Evolutionary conservation across 1,140 invertebrate genomes (phyloP).

Genomic region (Melipona quadrifasciata): DNA sequence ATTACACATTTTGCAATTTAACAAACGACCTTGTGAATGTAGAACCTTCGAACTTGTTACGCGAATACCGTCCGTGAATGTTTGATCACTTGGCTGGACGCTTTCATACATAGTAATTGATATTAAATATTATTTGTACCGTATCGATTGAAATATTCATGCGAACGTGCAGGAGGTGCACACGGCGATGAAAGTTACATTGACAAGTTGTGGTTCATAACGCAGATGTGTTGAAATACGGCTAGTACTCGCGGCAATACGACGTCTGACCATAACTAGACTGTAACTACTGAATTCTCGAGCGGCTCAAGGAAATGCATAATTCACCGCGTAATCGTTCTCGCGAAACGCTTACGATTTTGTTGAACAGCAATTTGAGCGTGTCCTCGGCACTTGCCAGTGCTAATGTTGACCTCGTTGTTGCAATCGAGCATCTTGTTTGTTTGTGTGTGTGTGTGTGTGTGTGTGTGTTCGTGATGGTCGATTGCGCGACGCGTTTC

Average conservation of each 20-base stretch:
- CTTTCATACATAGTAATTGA: too few species aligned
- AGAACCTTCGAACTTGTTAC: background rate
- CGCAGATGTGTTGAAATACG: too few species aligned
- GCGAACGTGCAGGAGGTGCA: too few species aligned
- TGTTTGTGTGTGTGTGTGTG: too few species aligned
- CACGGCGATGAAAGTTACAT: too few species aligned
- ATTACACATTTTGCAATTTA: background rate
- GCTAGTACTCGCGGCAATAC: too few species aligned
- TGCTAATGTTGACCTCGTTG: background rate
- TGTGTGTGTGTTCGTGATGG: background rate
- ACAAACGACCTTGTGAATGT: background rate
- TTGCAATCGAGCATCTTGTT: background rate
- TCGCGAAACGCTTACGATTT: conserved; percentile 4
- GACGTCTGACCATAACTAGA: background rate
- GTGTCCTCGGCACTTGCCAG: background rate
- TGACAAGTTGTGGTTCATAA: too few species aligned
- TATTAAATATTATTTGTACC: too few species aligned
- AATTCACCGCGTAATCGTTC: background rate
- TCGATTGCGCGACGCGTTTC: background rate
- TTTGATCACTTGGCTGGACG: too few species aligned
- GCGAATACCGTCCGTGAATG: too few species aligned
- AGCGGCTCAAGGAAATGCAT: background rate
- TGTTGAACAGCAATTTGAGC: background rate
- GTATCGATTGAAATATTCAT: too few species aligned
- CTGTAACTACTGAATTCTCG: background rate